Evolutionary conservation across 2,888 invertebrate species (phyloP), one percentile per base, ranked within the genome.

Genomic region (Phalangium opilio): DNA sequence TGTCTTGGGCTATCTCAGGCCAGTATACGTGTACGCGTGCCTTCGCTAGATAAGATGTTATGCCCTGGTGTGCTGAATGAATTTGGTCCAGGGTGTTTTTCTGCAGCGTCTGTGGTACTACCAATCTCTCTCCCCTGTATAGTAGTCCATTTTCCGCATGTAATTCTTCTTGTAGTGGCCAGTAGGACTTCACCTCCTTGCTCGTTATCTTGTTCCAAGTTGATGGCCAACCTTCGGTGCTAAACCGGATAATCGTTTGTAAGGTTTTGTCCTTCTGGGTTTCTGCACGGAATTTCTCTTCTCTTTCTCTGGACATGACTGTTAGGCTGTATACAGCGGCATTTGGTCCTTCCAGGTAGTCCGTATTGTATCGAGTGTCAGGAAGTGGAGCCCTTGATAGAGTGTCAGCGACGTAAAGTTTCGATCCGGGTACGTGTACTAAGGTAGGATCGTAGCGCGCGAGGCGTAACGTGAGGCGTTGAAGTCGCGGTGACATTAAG

Each of bases 401-500:
- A 10, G 50, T 47, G 42, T 57, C 54, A 17, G 57, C 56, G 11
- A 58, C 38, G 39, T 45, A 40, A 45, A n/a, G n/a, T n/a, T n/a
- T n/a, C n/a, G n/a, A n/a, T n/a, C n/a, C n/a, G n/a, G n/a, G n/a
- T n/a, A n/a, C n/a, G n/a, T n/a, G n/a, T n/a, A n/a, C n/a, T n/a
- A n/a, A n/a, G n/a, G n/a, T n/a, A n/a, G n/a, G n/a, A 14, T 17
- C 27, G 43, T 47, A 47, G 8, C 38, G 32, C 8, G 39, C 34
- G 3, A 47, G 36, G 5, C 43, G 15, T 48, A 64, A 54, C 39
- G 62, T 50, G 18, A 67, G 58, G 32, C 63, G 42, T 48, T 67
- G 63, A 12, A 67, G 45, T 42, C 64, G 48, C 3, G 64, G 60
- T 2, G 64, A 59, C 4, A 67, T 49, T 10, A 62, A 61, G 27